Conservation (phyloP, 1,140 invertebrate genomes). For the Bombus waltoni region DNA sequence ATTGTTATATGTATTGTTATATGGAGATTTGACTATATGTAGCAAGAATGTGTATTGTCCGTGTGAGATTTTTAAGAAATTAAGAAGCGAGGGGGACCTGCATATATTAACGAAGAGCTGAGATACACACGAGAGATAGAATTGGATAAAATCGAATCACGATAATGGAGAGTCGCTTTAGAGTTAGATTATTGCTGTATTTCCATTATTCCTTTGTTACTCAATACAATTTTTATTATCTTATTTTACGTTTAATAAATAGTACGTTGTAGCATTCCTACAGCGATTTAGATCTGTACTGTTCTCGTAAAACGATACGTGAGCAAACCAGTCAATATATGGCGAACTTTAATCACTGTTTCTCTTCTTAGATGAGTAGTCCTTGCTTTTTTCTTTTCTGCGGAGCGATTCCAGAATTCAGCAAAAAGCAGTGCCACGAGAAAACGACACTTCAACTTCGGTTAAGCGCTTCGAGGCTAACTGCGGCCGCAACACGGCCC, state of each 20-base stretch:
- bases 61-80: too few species aligned
- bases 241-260: too few species aligned
- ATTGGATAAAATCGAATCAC: too few species aligned
- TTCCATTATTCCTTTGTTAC: too few species aligned
- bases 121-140: too few species aligned
- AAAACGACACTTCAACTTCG: not conserved
- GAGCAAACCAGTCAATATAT: not conserved
- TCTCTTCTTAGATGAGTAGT: not conserved
- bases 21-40: not conserved
- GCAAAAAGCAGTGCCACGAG: not conserved
- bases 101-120: too few species aligned
- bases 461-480: conserved; percentile 10
- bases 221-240: too few species aligned
- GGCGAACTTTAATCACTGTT: not conserved
- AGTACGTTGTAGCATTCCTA: too few species aligned
- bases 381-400: not conserved
- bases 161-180: too few species aligned
- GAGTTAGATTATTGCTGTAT: too few species aligned
- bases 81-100: too few species aligned
- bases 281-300: too few species aligned
- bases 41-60: not conserved
- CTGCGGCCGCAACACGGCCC: not conserved
- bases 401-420: not conserved
- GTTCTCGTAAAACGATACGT: not conserved
- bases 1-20: not conserved